A percentile compares a stretch with the other conserved stretches of the same genome.
phyloP scores from a whole-genome alignment of 2,888 invertebrate genomes.

The Metellina segmentata region DNA sequence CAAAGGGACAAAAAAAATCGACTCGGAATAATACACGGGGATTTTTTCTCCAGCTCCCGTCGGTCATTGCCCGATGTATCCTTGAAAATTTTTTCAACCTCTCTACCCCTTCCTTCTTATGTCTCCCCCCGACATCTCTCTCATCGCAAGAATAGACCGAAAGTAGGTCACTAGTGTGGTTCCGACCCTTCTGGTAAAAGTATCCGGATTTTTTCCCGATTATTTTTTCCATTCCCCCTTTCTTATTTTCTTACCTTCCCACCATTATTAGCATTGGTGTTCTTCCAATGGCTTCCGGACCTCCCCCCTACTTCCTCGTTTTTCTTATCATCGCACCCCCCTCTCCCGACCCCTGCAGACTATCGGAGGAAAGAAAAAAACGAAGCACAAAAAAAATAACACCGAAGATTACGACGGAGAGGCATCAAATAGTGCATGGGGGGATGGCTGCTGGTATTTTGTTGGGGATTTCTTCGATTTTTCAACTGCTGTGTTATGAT shows the following conservation, averaged over 20 bases:
- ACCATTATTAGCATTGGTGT: slow-evolving; percentile 51
- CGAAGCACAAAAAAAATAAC: slow-evolving; percentile 2
- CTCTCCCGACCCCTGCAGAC: background rate
- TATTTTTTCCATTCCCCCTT: slow-evolving; percentile 19
- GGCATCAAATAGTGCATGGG: background rate
- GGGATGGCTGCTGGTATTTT: background rate
- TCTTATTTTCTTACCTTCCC: slow-evolving; percentile 52
- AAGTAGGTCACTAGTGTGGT: slow-evolving; percentile 72
- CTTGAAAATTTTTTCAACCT: slow-evolving; percentile 48
- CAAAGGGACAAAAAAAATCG: slow-evolving; percentile 20
- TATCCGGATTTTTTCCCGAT: slow-evolving; percentile 54
- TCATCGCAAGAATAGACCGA: slow-evolving; percentile 30
- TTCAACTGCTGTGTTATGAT: slow-evolving; percentile 25
- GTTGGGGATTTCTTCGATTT: background rate
- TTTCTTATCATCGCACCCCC: slow-evolving; percentile 31
- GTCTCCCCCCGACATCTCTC: slow-evolving; percentile 3
- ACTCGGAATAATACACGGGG: background rate
- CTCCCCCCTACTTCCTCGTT: slow-evolving; percentile 45
- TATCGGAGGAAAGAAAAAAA: slow-evolving; percentile 20
- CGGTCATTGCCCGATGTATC: slow-evolving; percentile 69
- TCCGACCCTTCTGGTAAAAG: slow-evolving; percentile 55
- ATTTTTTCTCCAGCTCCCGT: slow-evolving; percentile 5
- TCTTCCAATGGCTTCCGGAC: slow-evolving; percentile 53
- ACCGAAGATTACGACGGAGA: background rate
- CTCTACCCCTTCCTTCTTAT: slow-evolving; percentile 54